phyloP scores from a whole-genome alignment of 2,113 vertebrate genomes.

The Corydoras sp. region DNA sequence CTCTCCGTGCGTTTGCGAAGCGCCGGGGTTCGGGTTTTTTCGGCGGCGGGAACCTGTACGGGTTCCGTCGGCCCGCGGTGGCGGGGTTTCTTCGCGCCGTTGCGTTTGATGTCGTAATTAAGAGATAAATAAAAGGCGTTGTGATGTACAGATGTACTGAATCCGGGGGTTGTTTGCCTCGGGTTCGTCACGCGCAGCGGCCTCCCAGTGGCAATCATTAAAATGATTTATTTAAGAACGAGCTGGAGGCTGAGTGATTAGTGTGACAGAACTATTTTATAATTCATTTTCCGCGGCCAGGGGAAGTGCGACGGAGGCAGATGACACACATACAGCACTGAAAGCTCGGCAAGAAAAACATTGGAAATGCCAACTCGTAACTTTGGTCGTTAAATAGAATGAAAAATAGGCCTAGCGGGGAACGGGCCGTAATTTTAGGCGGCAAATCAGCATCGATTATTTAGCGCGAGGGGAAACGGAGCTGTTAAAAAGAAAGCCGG shows the following conservation, averaged over 20 bases:
- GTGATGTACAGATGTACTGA: neutral
- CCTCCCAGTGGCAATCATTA: constrained; percentile 60
- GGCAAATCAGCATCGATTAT: constrained; percentile 1
- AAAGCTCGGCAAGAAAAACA: constrained; percentile 41
- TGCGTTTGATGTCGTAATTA: constrained; percentile 10
- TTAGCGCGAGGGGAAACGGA: neutral
- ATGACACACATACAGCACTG: constrained; percentile 53
- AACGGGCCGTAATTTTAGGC: constrained; percentile 16
- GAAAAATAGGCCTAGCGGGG: constrained; percentile 42
- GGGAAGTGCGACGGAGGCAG: constrained; percentile 60
- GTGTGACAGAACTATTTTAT: constrained; percentile 67
- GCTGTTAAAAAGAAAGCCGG: neutral
- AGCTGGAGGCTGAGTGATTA: constrained; percentile 64
- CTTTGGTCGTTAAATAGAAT: constrained; percentile 50
- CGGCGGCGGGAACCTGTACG: no score
- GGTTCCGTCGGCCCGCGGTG: no score
- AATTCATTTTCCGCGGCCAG: constrained; percentile 64
- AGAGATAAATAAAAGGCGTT: constrained; percentile 1
- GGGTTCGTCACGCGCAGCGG: constrained; percentile 48
- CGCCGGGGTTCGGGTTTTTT: no score
- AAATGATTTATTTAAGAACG: constrained; percentile 71
- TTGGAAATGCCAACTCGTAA: constrained; percentile 54
- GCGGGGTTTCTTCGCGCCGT: neutral
- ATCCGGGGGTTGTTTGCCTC: constrained; percentile 33
- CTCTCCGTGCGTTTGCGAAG: no score